These are phyloP conservation scores for Cydia splendana DNA, from an alignment of 1,140 invertebrate species.

Conservation along the genomic window DNA sequence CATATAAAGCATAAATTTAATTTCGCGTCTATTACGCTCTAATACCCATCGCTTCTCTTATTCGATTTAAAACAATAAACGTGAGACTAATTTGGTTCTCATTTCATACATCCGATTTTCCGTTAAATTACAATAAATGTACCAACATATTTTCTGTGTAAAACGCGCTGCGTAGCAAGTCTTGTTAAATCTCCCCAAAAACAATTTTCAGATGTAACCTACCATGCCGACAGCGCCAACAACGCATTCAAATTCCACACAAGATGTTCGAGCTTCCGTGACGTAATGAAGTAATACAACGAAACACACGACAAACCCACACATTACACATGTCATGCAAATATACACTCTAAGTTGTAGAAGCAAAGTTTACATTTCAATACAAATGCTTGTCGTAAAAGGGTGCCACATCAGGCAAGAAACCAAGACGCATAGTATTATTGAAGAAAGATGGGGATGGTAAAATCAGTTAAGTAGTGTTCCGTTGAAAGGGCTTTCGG, in stretches of 20 bases:
- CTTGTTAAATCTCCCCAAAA: slow-evolving; percentile 26
- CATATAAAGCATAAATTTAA: no score
- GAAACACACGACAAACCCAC: slow-evolving; percentile 16
- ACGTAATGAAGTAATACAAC: slow-evolving; percentile 26
- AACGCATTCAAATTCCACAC: slow-evolving; percentile 23
- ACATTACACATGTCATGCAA: not conserved
- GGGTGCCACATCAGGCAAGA: slow-evolving; percentile 23
- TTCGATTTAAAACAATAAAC: no score
- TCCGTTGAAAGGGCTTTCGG: slow-evolving; percentile 9
- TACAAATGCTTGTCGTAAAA: not conserved
- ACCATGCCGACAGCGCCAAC: not conserved
- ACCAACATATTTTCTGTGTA: not conserved
- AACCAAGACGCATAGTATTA: slow-evolving; percentile 21
- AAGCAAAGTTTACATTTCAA: not conserved
- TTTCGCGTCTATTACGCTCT: no score
- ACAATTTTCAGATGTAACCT: slow-evolving; percentile 24
- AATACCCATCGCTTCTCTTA: no score
- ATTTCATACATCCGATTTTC: no score
- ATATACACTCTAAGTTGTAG: not conserved
- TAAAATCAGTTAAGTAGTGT: slow-evolving; percentile 30
- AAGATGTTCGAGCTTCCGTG: slow-evolving; percentile 16
- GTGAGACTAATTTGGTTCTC: no score
- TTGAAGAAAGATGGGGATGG: slow-evolving; percentile 28
- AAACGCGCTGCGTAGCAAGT: not conserved
- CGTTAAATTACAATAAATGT: not conserved